Base-by-base conservation (phyloP, 2,888 invertebrate species). In the Clunio marinus region DNA sequence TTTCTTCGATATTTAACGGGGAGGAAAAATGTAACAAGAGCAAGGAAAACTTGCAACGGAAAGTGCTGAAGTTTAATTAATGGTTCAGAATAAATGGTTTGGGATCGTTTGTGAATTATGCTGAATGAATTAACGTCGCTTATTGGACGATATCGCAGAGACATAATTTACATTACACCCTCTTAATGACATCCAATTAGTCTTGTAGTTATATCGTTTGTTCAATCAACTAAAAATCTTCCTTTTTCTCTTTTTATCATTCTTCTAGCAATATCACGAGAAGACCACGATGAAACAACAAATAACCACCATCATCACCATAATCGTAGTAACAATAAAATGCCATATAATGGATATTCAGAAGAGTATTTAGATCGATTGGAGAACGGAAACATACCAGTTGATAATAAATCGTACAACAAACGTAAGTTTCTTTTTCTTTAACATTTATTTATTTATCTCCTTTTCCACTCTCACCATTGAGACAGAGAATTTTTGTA, bases 311-410 rank as follows among this genome's bases (percentile, higher is more conserved):
- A 84, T 76, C 84, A 83, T 77, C 80, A 81, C 72, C 77, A 78
- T 72, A 78, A 78, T 76, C 81, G 84, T 75, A 84, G 83, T 75
- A 83, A 85, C 77, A 88, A 85, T 77, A 93, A 91, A 84, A 86
- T 93, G 80, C 87, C 91, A 72, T 92, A 91, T 82, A 93, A 93
- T 82, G 93, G 93, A 73, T 94, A 92, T 84, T 93, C 93, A 70
- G 93, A 93, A 77, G 93, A 94, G 83, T 94, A 91, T 83, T 86
- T 94, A 78, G 93, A 94, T 81, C 86, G 93, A 78, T 86, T 93
- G 76, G 94, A 95, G 82, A 94, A 93, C 82, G 93, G 93, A 76
- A 94, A 93, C 83, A 93, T 93, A 82, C 92, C 88, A 76, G 86
- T 88, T 79, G 91, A 91, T 77, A 66, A 66, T 35, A 92, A 93